These are phyloP conservation scores for Calameuta pallipes DNA, from an alignment of 2,888 invertebrate species.

Conservation along the genomic window DNA sequence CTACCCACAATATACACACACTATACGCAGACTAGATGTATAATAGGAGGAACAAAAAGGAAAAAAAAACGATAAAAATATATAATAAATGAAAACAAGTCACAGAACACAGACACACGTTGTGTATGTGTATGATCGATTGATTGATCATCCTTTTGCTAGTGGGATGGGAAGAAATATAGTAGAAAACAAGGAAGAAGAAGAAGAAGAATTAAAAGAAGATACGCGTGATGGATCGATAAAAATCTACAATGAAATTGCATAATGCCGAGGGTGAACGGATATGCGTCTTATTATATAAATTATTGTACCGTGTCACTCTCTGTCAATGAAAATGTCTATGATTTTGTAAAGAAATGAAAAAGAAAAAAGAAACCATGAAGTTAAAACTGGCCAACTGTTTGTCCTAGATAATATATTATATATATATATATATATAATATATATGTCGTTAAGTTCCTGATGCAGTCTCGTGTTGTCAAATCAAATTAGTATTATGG, in stretches of 20 bases:
- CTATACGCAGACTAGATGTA: constrained; percentile 18
- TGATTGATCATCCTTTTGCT: constrained; percentile 15
- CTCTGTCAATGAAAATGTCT: constrained; percentile 38
- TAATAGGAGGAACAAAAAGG: constrained; percentile 8
- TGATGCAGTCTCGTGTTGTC: constrained; percentile 59
- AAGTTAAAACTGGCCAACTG: constrained; percentile 47
- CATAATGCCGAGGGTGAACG: constrained; percentile 21
- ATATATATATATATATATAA: constrained; percentile 43
- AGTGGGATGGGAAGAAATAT: constrained; percentile 7
- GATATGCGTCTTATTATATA: constrained; percentile 31
- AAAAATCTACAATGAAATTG: constrained; percentile 11
- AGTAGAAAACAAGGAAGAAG: constrained; percentile 18
- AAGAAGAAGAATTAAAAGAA: background rate
- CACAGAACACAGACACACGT: constrained; percentile 4
- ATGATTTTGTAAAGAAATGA: constrained; percentile 43
- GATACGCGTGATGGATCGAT: constrained; percentile 18
- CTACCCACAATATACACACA: constrained; percentile 32
- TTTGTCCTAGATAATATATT: constrained; percentile 51
- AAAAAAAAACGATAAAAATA: background rate
- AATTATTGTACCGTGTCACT: constrained; percentile 40
- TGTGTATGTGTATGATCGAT: constrained; percentile 22
- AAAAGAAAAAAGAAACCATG: constrained; percentile 3
- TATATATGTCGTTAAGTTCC: constrained; percentile 58
- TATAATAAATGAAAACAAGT: background rate
- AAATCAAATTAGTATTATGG: constrained; percentile 58